Evolutionary conservation across 2,113 vertebrate genomes (phyloP).

Genomic region (Cervus canadensis): DNA sequence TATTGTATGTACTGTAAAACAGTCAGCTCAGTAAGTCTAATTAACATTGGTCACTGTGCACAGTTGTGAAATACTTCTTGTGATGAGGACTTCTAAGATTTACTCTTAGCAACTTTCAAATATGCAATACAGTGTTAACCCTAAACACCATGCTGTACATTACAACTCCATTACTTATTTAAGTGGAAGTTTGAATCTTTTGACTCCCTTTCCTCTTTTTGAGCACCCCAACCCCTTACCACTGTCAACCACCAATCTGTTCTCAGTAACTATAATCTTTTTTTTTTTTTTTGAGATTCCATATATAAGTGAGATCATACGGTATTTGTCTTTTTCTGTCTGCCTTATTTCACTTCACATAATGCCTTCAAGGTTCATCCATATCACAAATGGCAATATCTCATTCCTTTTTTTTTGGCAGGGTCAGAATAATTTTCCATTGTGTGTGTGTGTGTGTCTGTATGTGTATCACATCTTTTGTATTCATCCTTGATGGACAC

Average conservation of each 20-base stretch:
- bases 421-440: neutral
- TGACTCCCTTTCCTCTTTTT: neutral
- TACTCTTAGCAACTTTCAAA: neutral
- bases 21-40: neutral
- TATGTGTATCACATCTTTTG: neutral
- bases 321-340: neutral
- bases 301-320: neutral
- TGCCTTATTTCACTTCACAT: neutral
- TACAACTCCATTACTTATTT: neutral
- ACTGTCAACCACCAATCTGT: neutral
- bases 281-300: neutral
- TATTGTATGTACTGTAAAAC: neutral
- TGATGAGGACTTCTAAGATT: neutral
- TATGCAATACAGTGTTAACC: neutral
- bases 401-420: neutral
- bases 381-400: neutral
- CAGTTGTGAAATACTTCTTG: neutral
- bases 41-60: neutral
- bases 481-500: neutral
- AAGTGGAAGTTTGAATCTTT: neutral
- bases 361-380: neutral
- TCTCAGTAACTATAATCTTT: neutral
- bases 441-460: neutral
- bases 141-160: neutral
- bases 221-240: neutral